Conservation (phyloP, 1,140 invertebrate genomes). For the Trichoplusia ni region DNA sequence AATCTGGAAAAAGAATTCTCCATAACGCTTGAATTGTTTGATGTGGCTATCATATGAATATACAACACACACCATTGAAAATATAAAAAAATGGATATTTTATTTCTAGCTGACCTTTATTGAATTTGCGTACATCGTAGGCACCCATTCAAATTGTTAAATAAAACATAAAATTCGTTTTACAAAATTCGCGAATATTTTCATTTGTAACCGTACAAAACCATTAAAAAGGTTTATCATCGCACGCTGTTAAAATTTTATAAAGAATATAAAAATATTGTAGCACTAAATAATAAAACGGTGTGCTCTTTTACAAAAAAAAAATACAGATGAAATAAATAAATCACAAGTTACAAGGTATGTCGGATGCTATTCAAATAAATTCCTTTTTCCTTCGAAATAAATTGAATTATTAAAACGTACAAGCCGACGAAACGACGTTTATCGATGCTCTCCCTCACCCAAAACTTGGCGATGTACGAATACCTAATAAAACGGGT, state of each 20-base stretch:
- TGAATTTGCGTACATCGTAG: background rate
- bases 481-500: background rate
- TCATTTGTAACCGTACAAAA: conserved; percentile 5
- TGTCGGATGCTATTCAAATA: too few relatives aligned
- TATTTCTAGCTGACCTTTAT: conserved; percentile 7
- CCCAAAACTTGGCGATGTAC: background rate
- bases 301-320: too few relatives aligned
- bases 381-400: too few relatives aligned
- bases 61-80: background rate
- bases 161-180: conserved; percentile 16
- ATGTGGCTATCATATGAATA: too few relatives aligned
- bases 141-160: conserved; percentile 1
- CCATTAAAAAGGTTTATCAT: background rate
- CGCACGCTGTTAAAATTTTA: too few relatives aligned
- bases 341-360: too few relatives aligned
- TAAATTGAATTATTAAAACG: background rate
- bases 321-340: too few relatives aligned
- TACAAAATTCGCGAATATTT: conserved; percentile 9
- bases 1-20: too few relatives aligned
- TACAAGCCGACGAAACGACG: background rate
- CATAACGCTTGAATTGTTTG: too few relatives aligned
- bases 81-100: conserved; percentile 8
- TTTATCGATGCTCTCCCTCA: background rate
- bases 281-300: too few relatives aligned
- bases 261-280: too few relatives aligned